phyloP scores from a whole-genome alignment of 2,797 vertebrate species.

The Poecilia wingei region DNA sequence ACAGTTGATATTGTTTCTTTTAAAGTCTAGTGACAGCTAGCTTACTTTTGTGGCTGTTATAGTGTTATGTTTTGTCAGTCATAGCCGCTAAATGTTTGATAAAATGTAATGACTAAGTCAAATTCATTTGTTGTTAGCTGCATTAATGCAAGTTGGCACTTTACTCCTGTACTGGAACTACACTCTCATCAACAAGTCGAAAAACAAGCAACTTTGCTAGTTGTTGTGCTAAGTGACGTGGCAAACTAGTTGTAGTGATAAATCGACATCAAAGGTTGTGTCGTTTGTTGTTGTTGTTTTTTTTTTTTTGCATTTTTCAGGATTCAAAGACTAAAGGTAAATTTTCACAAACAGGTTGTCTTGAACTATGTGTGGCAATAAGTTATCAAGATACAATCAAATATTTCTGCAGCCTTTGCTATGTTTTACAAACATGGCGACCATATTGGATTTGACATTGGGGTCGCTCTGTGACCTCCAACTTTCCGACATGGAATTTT shows the following conservation, averaged over 20 bases:
- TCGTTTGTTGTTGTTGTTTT: neutral
- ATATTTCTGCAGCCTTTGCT: neutral
- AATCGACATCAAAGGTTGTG: neutral
- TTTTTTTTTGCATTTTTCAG: neutral
- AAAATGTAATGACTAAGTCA: neutral
- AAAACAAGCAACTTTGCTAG: neutral
- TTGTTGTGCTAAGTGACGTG: neutral
- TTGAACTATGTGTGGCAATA: neutral
- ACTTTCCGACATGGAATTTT: neutral
- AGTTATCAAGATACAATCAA: neutral
- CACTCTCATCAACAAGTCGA: neutral
- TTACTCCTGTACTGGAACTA: neutral
- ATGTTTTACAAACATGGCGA: neutral
- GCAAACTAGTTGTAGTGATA: neutral
- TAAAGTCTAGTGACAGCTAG: neutral
- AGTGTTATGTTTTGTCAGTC: neutral
- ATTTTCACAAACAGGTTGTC: neutral
- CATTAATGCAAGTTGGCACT: neutral
- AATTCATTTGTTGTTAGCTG: neutral
- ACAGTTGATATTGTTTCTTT: neutral
- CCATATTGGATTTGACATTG: neutral
- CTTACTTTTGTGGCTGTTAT: neutral
- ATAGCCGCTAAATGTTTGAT: neutral
- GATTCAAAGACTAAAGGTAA: neutral
- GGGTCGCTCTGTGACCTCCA: neutral